Base-by-base conservation (phyloP, 1,140 invertebrate genomes). In the Maniola jurtina region DNA sequence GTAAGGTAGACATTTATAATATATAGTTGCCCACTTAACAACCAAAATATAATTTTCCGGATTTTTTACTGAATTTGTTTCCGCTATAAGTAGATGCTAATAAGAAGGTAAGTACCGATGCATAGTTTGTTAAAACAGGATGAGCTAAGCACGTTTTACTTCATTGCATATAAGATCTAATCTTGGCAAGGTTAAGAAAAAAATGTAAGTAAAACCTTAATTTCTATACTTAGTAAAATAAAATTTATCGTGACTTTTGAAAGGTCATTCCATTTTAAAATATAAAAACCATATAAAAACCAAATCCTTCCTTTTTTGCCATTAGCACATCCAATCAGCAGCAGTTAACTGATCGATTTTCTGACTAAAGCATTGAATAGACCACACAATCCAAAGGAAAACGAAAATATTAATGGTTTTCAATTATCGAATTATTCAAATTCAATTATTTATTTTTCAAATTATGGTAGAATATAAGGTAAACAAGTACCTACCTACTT, bases 121-220 rank as follows among this genome's bases (percentile, higher is more conserved):
- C 2, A 11, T 55, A 55, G 15, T 11, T 55, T 10, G 33, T 15
- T 38, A 15, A 56, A 8, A 59, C 54, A 71, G 71, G 69, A 68
- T 66, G 66, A 55, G 40, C 47, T 68, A 63, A 63, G 47, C 62
- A 66, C 59, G 65, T 68, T 63, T 70, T 73, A 71, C 60, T 60
- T 71, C 62, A 72, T 72, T 69, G 67, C 68, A 47, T 56, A 55
- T 25, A 25, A n/a, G 58, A 61, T 66, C 14, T 59, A 64, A 67
- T 68, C 57, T 64, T 56, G 38, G 38, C 64, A 67, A 72, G 73
- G 70, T 72, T 70, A 72, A 58, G 45, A 48, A 73, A 73, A 67
- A 66, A 70, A 64, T 35, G 52, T 61, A 66, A 14, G 55, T 69
- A 70, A 69, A 73, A 66, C 63, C n/a, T 62, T 70, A 58, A 62